Evolutionary conservation across 2,888 invertebrate genomes (phyloP).

Genomic region (Tethea ocularis): DNA sequence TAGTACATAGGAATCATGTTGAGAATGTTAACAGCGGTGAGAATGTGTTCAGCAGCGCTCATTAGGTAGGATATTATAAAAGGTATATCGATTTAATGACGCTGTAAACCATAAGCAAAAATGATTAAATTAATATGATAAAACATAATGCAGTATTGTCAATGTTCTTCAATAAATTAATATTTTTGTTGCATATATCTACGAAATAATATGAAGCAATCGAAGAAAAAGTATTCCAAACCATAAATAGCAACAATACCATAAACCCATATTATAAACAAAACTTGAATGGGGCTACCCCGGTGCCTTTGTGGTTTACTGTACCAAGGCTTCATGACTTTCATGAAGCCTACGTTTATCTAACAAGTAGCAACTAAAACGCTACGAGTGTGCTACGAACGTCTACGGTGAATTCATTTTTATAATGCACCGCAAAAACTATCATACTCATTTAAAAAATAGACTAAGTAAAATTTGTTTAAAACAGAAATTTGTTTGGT

Average conservation of each 20-base stretch:
- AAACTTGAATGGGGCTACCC: conserved; percentile 39
- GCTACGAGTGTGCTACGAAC: conserved; percentile 34
- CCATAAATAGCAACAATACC: not conserved
- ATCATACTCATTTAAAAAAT: not conserved
- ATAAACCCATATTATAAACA: not conserved
- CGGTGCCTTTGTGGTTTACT: conserved; percentile 51
- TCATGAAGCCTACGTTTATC: conserved; percentile 23
- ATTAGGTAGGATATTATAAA: not conserved
- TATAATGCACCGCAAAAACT: not conserved
- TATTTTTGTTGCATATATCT: too few relatives aligned
- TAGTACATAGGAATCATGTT: conserved; percentile 33
- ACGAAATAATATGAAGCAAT: not conserved
- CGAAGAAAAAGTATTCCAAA: not conserved
- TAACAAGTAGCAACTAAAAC: conserved; percentile 9
- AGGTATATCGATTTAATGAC: too few relatives aligned
- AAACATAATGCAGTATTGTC: too few relatives aligned
- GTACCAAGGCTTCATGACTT: conserved; percentile 47
- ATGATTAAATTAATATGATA: not conserved
- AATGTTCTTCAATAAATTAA: too few relatives aligned
- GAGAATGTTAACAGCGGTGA: conserved; percentile 13
- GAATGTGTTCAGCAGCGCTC: not conserved
- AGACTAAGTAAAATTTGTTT: not conserved
- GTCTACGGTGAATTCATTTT: conserved; percentile 15
- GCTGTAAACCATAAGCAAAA: too few relatives aligned
- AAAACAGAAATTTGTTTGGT: too few relatives aligned